Base-by-base conservation (phyloP, 2,113 vertebrate genomes). In the Cyanocitta stelleri region DNA sequence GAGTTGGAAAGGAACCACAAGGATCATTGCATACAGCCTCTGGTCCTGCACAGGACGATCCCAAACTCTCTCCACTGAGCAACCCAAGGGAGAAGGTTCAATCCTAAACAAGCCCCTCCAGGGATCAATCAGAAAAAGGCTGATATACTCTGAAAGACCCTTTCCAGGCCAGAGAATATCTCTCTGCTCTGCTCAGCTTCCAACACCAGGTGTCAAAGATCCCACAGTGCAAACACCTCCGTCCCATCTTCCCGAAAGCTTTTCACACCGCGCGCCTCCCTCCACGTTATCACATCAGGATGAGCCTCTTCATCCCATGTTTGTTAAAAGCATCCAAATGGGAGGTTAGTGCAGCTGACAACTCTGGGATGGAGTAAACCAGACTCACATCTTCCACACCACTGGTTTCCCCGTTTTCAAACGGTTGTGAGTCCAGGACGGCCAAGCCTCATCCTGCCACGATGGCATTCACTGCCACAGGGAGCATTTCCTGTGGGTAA, bases 361-460 rank as follows among this genome's bases (percentile, higher is more conserved):
- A 68, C 72, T 62, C 59, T 0, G 0, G 76, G 41, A 61, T 9
- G 30, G 62, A 61, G 84, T 1, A 41, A 68, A 52, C 26, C 1
- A 9, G 24, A 16, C 43, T 69, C 43, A 4, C 2, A 4, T 32
- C 55, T 32, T 23, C 35, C 55, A 54, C 61, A 33, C 41, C 2
- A 1, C 16, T 23, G 29, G 18, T 29, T 54, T 55, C 61, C 54
- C 54, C 27, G 19, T 33, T 83, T 89, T 51, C 44, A 11, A 35
- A 29, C 9, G 35, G 32, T 21, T 62, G 15, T 17, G 35, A 23
- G 58, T 54, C 69, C 8, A 1, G 73, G 48, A 55, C 0, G 1
- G 24, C 29, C 0, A 1, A 39, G 16, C 41, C 1, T 6, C 73
- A 54, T 20, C 26, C 43, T 27, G 51, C n/a, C 62, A 26, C 0